Percentiles rank a stretch among this genome's conserved stretches.
Conservation (phyloP, 2,113 vertebrate genomes). For the Diglossa brunneiventris region DNA sequence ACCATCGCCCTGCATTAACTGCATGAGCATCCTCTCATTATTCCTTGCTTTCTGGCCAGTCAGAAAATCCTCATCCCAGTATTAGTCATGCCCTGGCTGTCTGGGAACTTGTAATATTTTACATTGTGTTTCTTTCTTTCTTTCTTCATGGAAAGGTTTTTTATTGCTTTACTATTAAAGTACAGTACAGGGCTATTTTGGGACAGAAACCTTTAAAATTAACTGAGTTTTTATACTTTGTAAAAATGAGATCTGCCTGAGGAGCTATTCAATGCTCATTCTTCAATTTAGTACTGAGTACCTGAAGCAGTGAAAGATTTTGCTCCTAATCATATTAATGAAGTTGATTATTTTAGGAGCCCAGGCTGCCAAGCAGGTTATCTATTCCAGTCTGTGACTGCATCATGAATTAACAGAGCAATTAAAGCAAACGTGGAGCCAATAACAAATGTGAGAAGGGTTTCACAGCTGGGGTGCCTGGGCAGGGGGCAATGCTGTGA, state of each 20-base stretch:
- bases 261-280: background rate
- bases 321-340: slow-evolving; percentile 35
- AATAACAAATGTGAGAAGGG: background rate
- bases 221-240: background rate
- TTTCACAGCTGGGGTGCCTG: background rate
- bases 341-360: slow-evolving; percentile 26
- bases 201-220: background rate
- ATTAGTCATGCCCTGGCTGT: slow-evolving; percentile 29
- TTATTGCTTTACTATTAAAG: slow-evolving; percentile 24
- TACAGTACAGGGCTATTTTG: slow-evolving; percentile 27
- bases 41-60: background rate
- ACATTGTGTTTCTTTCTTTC: slow-evolving; percentile 12
- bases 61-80: background rate
- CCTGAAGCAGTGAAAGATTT: background rate
- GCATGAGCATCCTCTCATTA: background rate
- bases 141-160: background rate
- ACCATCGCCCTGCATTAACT: background rate
- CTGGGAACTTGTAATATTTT: background rate
- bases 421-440: background rate
- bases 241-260: background rate
- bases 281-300: background rate
- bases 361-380: slow-evolving; percentile 22
- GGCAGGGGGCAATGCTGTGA: fast-evolving
- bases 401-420: background rate
- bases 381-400: slow-evolving; percentile 10